A percentile compares a stretch with the other conserved stretches of the same genome.
These are phyloP conservation scores for Melinaea menophilus DNA, from an alignment of 2,888 invertebrate species.

Conservation along the genomic window DNA sequence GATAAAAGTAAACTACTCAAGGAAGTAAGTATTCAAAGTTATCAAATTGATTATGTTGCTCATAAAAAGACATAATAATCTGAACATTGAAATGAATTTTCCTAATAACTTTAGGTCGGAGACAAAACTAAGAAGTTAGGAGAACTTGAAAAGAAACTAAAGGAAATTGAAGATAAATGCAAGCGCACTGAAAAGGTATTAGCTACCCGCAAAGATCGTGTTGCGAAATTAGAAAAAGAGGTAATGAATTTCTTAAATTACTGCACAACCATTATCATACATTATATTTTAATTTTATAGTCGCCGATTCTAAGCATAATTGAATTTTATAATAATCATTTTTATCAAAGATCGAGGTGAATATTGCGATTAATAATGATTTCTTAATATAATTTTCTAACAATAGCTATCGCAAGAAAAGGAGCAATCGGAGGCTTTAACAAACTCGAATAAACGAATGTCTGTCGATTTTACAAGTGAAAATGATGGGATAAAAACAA, in stretches of 20 bases:
- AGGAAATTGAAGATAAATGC: conserved; percentile 82
- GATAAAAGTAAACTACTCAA: conserved; percentile 78
- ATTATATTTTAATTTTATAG: too few relatives aligned
- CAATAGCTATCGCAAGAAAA: conserved; percentile 73
- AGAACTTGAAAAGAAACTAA: conserved; percentile 82
- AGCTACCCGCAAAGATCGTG: conserved; percentile 75
- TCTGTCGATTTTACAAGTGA: conserved; percentile 67
- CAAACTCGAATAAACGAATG: conserved; percentile 59
- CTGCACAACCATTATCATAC: too few relatives aligned
- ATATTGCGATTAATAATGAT: neutral
- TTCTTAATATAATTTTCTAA: conserved; percentile 34
- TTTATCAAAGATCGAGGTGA: too few relatives aligned
- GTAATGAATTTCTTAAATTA: conserved; percentile 49
- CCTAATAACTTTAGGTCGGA: conserved; percentile 68
- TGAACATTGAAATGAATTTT: neutral
- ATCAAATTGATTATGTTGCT: conserved; percentile 6
- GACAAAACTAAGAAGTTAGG: conserved; percentile 80
- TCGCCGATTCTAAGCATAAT: conserved; percentile 17
- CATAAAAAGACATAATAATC: neutral
- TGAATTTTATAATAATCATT: conserved; percentile 20
- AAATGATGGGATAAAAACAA: conserved; percentile 68
- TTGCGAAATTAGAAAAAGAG: conserved; percentile 79
- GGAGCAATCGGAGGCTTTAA: conserved; percentile 60
- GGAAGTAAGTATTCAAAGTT: conserved; percentile 61
- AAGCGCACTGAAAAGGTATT: conserved; percentile 78